Percentiles rank a stretch among this genome's conserved stretches.
These are phyloP conservation scores for Xenentodon cancila DNA, from an alignment of 2,797 vertebrate genomes.

Conservation along the genomic window DNA sequence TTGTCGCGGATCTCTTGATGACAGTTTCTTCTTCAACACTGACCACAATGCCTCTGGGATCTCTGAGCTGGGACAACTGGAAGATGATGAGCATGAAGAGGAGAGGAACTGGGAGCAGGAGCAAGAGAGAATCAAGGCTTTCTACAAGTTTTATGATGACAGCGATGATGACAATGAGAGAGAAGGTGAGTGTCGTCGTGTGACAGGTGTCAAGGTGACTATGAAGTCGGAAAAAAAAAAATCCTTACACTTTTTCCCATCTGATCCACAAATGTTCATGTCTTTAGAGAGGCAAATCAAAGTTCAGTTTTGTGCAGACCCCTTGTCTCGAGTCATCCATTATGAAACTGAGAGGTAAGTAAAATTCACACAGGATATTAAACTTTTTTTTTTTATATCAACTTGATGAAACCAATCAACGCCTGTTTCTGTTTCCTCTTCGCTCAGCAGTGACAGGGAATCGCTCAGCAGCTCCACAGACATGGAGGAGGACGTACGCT, in stretches of 20 bases:
- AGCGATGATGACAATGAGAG: conserved; percentile 30
- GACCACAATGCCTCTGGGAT: conserved; percentile 7
- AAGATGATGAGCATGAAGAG: conserved; percentile 61
- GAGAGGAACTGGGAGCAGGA: conserved; percentile 77
- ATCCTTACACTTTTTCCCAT: background rate
- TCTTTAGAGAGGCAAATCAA: conserved; percentile 67
- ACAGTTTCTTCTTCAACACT: conserved; percentile 58
- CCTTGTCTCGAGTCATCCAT: conserved; percentile 67
- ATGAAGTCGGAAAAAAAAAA: background rate
- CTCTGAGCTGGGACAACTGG: conserved; percentile 36
- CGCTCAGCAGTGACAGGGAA: conserved; percentile 55
- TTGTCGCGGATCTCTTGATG: conserved; percentile 58
- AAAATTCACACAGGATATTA: background rate
- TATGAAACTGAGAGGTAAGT: conserved; percentile 77
- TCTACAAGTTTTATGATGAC: conserved; percentile 72
- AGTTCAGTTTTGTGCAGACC: conserved; percentile 70
- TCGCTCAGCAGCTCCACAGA: conserved; percentile 67
- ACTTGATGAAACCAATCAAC: background rate
- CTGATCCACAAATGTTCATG: background rate
- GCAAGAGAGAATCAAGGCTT: conserved; percentile 76
- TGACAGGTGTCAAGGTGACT: conserved; percentile 2
- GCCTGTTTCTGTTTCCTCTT: background rate
- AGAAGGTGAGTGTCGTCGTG: conserved; percentile 40
- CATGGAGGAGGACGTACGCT: conserved; percentile 60
- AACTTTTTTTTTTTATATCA: background rate